These are phyloP conservation scores for Dynastes tityus DNA, from an alignment of 2,888 invertebrate species.

Conservation along the genomic window DNA sequence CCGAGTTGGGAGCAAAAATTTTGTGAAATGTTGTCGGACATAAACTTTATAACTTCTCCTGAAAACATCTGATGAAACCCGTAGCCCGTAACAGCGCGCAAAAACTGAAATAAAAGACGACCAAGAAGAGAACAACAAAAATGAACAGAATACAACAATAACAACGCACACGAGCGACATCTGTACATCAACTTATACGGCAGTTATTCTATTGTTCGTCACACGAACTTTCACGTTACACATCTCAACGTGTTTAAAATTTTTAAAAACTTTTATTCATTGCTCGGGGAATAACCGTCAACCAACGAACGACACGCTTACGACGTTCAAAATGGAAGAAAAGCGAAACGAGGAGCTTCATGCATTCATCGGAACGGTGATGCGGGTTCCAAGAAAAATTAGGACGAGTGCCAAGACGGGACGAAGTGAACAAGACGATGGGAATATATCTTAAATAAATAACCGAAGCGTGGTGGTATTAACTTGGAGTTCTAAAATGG, in stretches of 20 bases:
- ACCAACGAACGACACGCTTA: neutral
- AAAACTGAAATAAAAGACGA: neutral
- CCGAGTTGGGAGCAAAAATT: neutral
- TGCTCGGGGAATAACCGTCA: neutral
- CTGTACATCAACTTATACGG: slow-evolving; percentile 11
- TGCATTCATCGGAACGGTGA: slow-evolving; percentile 1
- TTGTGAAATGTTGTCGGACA: neutral
- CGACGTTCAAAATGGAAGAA: neutral
- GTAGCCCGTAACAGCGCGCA: neutral
- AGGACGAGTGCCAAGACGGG: slow-evolving; percentile 15
- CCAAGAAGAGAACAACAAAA: neutral
- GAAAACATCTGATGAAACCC: slow-evolving; percentile 1
- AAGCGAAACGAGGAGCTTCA: neutral
- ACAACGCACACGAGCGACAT: neutral
- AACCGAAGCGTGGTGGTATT: neutral
- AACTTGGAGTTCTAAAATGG: neutral
- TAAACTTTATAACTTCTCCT: neutral
- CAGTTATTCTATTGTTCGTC: slow-evolving; percentile 15
- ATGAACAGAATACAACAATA: slow-evolving; percentile 1
- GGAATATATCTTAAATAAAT: slow-evolving; percentile 8
- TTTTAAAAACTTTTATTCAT: slow-evolving; percentile 2
- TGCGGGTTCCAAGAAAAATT: slow-evolving; percentile 7
- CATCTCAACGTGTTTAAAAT: slow-evolving; percentile 24
- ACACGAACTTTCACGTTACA: slow-evolving; percentile 5
- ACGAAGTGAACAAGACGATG: neutral